Evolutionary conservation across 1,140 invertebrate species (phyloP).

Genomic region (Hesperophylax magnus): DNA sequence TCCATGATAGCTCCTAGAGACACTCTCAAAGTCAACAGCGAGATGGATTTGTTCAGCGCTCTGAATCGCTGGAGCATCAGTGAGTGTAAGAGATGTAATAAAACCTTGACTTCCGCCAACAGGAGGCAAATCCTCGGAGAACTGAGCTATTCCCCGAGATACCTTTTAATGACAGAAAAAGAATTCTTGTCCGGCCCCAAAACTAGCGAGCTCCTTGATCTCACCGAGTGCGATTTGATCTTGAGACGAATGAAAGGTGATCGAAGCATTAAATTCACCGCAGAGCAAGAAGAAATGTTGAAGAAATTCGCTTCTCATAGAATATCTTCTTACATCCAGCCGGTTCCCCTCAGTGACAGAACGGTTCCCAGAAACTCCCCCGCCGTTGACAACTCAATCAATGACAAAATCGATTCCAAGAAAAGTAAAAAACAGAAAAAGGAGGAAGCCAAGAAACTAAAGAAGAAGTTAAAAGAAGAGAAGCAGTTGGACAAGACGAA

Average conservation of each 20-base stretch:
- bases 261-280: conserved; percentile 35
- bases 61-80: conserved; percentile 78
- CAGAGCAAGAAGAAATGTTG: conserved; percentile 47
- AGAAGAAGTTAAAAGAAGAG: conserved; percentile 62
- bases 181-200: conserved; percentile 70
- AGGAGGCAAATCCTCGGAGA: conserved; percentile 76
- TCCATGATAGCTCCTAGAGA: conserved; percentile 75
- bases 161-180: conserved; percentile 74
- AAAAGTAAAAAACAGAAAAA: conserved; percentile 42
- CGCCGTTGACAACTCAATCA: conserved; percentile 28
- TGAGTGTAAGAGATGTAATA: conserved; percentile 75
- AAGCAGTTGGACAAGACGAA: conserved; percentile 59
- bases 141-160: conserved; percentile 76
- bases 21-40: conserved; percentile 71
- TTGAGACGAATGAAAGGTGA: conserved; percentile 46
- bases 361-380: conserved; percentile 32
- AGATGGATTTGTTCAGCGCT: conserved; percentile 73
- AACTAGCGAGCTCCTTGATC: conserved; percentile 52
- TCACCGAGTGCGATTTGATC: conserved; percentile 51
- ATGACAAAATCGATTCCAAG: conserved; percentile 31
- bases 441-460: conserved; percentile 50
- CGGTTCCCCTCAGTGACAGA: conserved; percentile 49
- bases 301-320: conserved; percentile 45
- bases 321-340: conserved; percentile 35
- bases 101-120: conserved; percentile 74